Base-by-base conservation (phyloP, 2,888 invertebrate genomes). In the Helleia helle region DNA sequence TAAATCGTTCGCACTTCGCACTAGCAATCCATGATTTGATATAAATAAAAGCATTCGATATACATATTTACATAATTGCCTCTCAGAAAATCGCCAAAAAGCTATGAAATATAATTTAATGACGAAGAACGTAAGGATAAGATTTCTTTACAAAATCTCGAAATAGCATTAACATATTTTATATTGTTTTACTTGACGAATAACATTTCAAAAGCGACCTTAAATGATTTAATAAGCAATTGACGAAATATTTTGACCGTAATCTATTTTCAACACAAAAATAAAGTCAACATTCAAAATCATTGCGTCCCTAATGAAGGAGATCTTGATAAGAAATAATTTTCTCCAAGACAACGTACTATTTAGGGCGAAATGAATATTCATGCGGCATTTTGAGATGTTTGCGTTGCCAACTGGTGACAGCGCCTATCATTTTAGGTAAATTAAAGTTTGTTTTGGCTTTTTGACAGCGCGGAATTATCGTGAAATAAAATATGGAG, bases 271-370 rank as follows among this genome's bases (percentile, higher is more conserved):
- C 11, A 18, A 11, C 18, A 34, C 34, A 34, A 22, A 34, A 34
- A 34, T 34, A 18, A 34, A 22, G 22, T 22, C 34, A 34, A 34
- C 22, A 22, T 34, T 22, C 22, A 18, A 8, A 34, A 18, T 18
- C 34, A 34, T 34, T 34, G 18, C 12, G 18, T 22, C 34, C 34
- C 18, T 34, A 22, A 22, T 22, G 34, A 34, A 34, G 34, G 34
- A 34, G 18, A 34, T 34, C 34, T 34, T 18, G 34, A 34, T 34
- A 34, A 34, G 34, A 34, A 34, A 34, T 34, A 34, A 34, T 34
- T 34, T 34, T 22, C 34, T 22, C 34, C n/a, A 34, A 22, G 34
- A 34, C 34, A 34, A 34, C 34, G 34, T 34, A 22, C 34, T 34
- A 34, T 34, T 34, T 22, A 34, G 34, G 34, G 34, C 22, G 8